These are phyloP conservation scores for Muschampia plurimacula DNA, from an alignment of 2,888 invertebrate genomes.

Conservation along the genomic window DNA sequence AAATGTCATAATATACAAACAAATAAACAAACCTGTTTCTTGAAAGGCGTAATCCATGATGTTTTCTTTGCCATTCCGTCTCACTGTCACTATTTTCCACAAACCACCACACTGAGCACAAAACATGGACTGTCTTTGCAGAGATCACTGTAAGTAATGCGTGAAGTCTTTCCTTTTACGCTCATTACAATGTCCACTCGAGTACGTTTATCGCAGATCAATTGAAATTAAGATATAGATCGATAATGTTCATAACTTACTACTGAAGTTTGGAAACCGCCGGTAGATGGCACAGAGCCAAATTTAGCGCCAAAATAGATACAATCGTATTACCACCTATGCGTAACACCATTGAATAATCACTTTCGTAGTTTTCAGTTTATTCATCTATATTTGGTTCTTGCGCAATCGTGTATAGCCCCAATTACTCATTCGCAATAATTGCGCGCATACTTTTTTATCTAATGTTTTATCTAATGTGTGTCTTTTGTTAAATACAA, in stretches of 20 bases:
- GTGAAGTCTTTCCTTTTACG: constrained; percentile 1
- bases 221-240: constrained; percentile 5
- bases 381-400: too few relatives aligned
- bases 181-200: constrained; percentile 5
- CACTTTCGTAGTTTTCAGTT: not conserved
- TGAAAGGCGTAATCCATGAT: constrained; percentile 54
- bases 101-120: not conserved
- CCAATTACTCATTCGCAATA: too few relatives aligned
- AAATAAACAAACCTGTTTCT: constrained; percentile 49
- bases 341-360: not conserved
- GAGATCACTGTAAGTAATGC: not conserved
- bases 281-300: constrained; percentile 4
- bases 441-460: too few relatives aligned
- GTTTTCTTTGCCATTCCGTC: constrained; percentile 46
- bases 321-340: not conserved
- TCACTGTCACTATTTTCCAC: not conserved
- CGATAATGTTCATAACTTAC: constrained; percentile 1
- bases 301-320: not conserved
- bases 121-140: not conserved
- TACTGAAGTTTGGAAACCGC: not conserved
- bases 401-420: too few relatives aligned
- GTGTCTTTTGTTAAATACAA: too few relatives aligned
- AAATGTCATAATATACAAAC: too few relatives aligned
- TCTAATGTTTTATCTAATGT: too few relatives aligned
- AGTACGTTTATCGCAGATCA: constrained; percentile 14